These are phyloP conservation scores for Corapipo altera DNA, from an alignment of 2,113 vertebrate genomes.

Conservation along the genomic window DNA sequence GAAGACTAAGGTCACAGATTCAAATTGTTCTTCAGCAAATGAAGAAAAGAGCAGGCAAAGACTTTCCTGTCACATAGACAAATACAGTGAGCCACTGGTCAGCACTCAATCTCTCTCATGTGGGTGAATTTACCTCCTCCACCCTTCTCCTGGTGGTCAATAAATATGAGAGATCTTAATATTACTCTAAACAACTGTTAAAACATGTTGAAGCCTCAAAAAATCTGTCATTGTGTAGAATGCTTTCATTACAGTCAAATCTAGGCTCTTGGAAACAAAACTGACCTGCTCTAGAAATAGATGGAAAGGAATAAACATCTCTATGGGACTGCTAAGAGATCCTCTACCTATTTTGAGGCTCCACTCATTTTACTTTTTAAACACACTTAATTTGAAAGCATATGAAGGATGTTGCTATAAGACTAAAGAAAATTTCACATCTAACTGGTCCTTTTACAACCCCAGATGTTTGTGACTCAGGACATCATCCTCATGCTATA, in stretches of 20 bases:
- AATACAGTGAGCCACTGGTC: not conserved
- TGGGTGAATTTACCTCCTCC: not conserved
- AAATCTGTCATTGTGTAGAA: not conserved
- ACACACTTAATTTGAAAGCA: not conserved
- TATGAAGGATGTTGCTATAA: not conserved
- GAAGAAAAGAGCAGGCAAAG: not conserved
- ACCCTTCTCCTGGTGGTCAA: too few species aligned
- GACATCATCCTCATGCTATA: not conserved
- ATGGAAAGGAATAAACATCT: not conserved
- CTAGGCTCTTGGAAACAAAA: not conserved
- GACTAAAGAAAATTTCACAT: not conserved
- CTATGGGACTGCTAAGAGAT: not conserved
- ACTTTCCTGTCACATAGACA: not conserved
- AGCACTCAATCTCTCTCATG: not conserved
- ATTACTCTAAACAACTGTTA: not conserved
- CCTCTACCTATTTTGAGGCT: not conserved
- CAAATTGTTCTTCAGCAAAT: not conserved
- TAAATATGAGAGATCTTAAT: not conserved
- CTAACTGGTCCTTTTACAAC: not conserved
- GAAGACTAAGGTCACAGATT: not conserved
- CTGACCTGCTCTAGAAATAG: not conserved
- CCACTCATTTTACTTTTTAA: not conserved
- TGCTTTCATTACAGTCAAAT: not conserved
- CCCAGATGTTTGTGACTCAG: not conserved
- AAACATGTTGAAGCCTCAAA: not conserved